Conservation (phyloP, 1,140 invertebrate genomes). For the Druon quercuslanigerum region DNA sequence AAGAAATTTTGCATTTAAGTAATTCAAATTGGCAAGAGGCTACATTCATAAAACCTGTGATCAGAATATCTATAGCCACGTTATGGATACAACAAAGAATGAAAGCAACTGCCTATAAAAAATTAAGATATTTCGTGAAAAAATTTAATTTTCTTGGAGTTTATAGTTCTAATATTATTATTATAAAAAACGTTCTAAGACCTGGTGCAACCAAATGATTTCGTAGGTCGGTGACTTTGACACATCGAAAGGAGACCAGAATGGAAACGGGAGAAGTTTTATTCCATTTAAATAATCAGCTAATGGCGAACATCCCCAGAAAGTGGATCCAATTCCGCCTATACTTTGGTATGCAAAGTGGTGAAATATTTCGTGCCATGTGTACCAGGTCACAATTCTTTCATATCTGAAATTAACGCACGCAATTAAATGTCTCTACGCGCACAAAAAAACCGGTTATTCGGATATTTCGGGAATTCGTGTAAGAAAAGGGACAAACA, state of each 20-base stretch:
- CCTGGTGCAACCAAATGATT: too few species aligned
- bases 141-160: too few species aligned
- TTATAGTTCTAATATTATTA: too few species aligned
- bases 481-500: too few species aligned
- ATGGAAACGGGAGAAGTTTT: conserved; percentile 51
- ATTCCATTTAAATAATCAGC: conserved; percentile 38
- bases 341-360: conserved; percentile 57
- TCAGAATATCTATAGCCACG: conserved; percentile 72
- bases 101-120: conserved; percentile 71
- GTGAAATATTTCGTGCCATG: conserved; percentile 60
- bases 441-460: too few species aligned
- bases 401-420: conserved; percentile 24
- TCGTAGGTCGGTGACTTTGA: conserved; percentile 60
- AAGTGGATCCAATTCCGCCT: conserved; percentile 44
- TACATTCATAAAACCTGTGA: conserved; percentile 71
- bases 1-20: conserved; percentile 50
- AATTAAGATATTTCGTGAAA: too few species aligned
- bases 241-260: conserved; percentile 76
- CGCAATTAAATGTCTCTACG: too few species aligned
- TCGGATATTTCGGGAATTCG: too few species aligned
- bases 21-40: conserved; percentile 69
- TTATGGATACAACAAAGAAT: conserved; percentile 70
- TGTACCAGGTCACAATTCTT: conserved; percentile 44
- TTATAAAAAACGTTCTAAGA: too few species aligned
- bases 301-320: conserved; percentile 54